Percentiles rank a stretch among this genome's conserved stretches.
These are phyloP conservation scores for Vanessa cardui DNA, from an alignment of 2,888 invertebrate species.

Conservation along the genomic window DNA sequence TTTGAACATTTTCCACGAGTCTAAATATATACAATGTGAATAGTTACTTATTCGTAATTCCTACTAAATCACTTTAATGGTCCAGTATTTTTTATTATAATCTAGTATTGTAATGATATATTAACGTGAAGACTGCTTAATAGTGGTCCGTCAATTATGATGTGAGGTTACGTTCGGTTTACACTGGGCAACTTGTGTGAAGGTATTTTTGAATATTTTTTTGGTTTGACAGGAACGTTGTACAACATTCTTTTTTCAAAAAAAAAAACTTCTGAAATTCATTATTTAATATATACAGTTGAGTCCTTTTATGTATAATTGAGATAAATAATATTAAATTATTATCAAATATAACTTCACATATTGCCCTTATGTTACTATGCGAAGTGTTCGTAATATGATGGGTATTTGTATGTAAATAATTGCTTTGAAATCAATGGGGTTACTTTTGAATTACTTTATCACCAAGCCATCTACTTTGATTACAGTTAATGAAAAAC, in stretches of 20 bases:
- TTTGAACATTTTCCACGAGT: slow-evolving; percentile 8
- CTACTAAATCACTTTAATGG: slow-evolving; percentile 77
- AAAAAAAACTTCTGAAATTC: too few relatives aligned
- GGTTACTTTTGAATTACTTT: slow-evolving; percentile 23
- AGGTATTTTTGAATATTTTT: not conserved
- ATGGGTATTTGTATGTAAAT: slow-evolving; percentile 35
- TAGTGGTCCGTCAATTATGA: slow-evolving; percentile 77
- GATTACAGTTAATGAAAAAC: too few relatives aligned
- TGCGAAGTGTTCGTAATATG: slow-evolving; percentile 41
- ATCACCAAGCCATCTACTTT: not conserved
- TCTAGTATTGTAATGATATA: slow-evolving; percentile 60
- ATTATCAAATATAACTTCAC: slow-evolving; percentile 9
- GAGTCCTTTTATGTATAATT: too few relatives aligned
- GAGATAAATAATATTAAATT: not conserved
- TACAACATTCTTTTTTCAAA: too few relatives aligned
- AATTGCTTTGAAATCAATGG: slow-evolving; percentile 10
- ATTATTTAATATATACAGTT: too few relatives aligned
- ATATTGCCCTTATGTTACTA: slow-evolving; percentile 30
- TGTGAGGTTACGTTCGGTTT: slow-evolving; percentile 48
- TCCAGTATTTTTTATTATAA: slow-evolving; percentile 77
- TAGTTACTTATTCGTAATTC: slow-evolving; percentile 55
- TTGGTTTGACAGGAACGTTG: too few relatives aligned
- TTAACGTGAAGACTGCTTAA: slow-evolving; percentile 75
- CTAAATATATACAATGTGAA: slow-evolving; percentile 3
- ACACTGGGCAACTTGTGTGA: slow-evolving; percentile 45